These are phyloP conservation scores for Ceraclea dissimilis DNA, from an alignment of 2,888 invertebrate species.

Conservation along the genomic window DNA sequence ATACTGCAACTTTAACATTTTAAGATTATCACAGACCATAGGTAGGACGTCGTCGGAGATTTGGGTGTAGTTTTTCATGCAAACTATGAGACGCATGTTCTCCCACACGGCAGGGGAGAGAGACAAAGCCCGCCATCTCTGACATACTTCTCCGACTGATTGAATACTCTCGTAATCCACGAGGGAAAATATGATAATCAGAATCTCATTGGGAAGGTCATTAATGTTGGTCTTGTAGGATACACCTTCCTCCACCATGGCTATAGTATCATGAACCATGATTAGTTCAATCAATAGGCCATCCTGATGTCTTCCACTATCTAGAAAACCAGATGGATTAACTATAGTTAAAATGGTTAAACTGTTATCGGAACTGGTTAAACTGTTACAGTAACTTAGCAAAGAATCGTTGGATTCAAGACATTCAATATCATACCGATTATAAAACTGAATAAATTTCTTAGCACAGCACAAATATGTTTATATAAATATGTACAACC, in stretches of 20 bases:
- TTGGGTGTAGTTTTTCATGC: conserved; percentile 48
- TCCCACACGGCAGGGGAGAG: conserved; percentile 47
- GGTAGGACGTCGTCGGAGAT: conserved; percentile 48
- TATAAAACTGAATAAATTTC: too few relatives aligned
- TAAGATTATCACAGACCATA: conserved; percentile 46
- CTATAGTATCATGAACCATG: neutral
- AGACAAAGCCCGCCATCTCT: conserved; percentile 46
- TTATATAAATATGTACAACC: too few relatives aligned
- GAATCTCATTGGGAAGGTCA: conserved; percentile 47
- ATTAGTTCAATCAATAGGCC: neutral
- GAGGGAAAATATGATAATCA: conserved; percentile 48
- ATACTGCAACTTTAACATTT: conserved; percentile 49
- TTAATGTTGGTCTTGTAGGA: conserved; percentile 36
- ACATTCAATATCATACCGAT: too few relatives aligned
- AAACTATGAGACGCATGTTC: conserved; percentile 45
- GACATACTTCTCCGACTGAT: conserved; percentile 44
- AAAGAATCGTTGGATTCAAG: too few relatives aligned
- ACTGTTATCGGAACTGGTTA: too few relatives aligned
- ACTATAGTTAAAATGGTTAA: too few relatives aligned
- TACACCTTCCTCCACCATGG: conserved; percentile 26
- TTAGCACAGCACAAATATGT: too few relatives aligned
- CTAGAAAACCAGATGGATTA: too few relatives aligned
- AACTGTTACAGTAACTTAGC: too few relatives aligned
- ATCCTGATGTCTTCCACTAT: too few relatives aligned
- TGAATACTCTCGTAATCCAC: conserved; percentile 46